Evolutionary conservation across 2,113 vertebrate genomes (phyloP), one percentile per base, ranked within the genome.

Genomic region (Lipophrys pholis): DNA sequence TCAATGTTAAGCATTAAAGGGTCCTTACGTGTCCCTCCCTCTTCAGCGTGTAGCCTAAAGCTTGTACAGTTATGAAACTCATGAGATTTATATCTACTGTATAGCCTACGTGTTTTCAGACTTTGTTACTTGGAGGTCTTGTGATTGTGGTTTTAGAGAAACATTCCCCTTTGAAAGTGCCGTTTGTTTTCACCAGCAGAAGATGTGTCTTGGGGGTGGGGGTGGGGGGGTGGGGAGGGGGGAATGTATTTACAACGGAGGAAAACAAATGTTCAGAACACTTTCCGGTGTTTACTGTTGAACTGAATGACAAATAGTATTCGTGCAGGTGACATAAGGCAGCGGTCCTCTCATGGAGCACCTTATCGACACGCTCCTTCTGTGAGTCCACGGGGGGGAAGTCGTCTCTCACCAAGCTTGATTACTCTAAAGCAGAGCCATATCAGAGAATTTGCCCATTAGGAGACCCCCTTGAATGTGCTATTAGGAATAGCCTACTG

Each of bases 131-230:
- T 69, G 75, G 85, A 83, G 84, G 82, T 89, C 87, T 68, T 84
- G 85, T 84, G 85, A 90, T 89, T 89, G 87, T 91, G 85, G 69
- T 89, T 90, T 87, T 90, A 78, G 87, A 87, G 73, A 88, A 87
- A 91, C 89, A 91, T 89, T 92, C 85, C 91, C 89, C 91, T 88
- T 30, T 76, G 82, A 89, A 91, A 91, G 89, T 88, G 88, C 89
- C 89, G 91, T 88, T 90, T 90, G 90, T 91, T 91, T 90, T 91
- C 88, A 91, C 90, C 89, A 91, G 91, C 90, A 90, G 84, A 89
- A 73, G 86, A 87, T 85, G 73, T 61, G 78, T 86, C 72, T 84
- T 66, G 50, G 78, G 60, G 48, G 45, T 48, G 39, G n/a, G n/a
- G n/a, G n/a, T 42, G 30, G 48, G 40, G 58, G 14, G 17, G 38